phyloP scores from a whole-genome alignment of 2,888 invertebrate genomes.

The Caenorhabditis imperialis region DNA sequence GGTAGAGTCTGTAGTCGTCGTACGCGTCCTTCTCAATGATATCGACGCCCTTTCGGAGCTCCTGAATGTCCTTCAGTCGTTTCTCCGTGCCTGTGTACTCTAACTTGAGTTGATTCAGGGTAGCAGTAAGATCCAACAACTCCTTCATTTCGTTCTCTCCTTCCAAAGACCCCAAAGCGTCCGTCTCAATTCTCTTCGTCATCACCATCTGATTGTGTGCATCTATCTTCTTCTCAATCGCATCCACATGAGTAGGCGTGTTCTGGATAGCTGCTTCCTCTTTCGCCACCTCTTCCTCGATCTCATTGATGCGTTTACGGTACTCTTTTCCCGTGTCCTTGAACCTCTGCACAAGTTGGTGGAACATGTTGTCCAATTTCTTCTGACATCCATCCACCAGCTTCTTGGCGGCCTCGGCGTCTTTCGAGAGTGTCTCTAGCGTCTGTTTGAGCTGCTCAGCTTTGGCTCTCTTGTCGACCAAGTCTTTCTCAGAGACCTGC shows the following conservation, averaged over 20 bases:
- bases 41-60: too few species aligned
- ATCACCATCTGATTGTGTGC: too few species aligned
- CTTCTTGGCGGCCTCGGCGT: neutral
- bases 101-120: too few species aligned
- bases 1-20: too few species aligned
- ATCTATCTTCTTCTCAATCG: too few species aligned
- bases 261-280: constrained; percentile 80
- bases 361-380: constrained; percentile 16
- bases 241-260: constrained; percentile 77
- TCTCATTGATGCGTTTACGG: constrained; percentile 79
- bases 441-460: neutral
- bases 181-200: too few species aligned
- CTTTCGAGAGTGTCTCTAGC: neutral
- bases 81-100: too few species aligned
- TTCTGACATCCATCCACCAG: neutral
- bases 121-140: too few species aligned
- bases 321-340: constrained; percentile 79
- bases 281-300: constrained; percentile 81
- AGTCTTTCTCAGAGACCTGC: constrained; percentile 59
- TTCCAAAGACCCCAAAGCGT: too few species aligned
- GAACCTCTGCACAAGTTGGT: constrained; percentile 80
- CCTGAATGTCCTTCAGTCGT: too few species aligned
- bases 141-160: too few species aligned
- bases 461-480: neutral
- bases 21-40: too few species aligned